These are phyloP conservation scores for Sarotherodon lohbergeri DNA, from an alignment of 2,113 vertebrate species.

Conservation along the genomic window DNA sequence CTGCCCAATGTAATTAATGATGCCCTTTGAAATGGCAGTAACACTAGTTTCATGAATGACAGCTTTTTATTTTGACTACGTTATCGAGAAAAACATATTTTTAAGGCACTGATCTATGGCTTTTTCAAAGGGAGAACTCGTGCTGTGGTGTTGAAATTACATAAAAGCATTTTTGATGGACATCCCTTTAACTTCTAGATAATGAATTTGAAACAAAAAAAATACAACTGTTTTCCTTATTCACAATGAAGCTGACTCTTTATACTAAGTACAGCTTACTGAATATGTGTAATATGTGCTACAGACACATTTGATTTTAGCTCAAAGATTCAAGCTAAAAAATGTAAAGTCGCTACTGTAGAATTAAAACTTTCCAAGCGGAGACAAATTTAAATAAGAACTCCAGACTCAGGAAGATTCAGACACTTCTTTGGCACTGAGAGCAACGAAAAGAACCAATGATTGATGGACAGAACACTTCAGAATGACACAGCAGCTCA, in stretches of 20 bases:
- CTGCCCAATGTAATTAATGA: neutral
- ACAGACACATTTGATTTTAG: neutral
- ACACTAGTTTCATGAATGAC: neutral
- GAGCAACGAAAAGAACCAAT: constrained; percentile 56
- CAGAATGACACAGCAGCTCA: constrained; percentile 68
- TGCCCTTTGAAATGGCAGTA: neutral
- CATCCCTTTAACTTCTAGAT: neutral
- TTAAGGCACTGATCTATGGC: neutral
- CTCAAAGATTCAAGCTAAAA: neutral
- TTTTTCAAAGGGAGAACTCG: neutral
- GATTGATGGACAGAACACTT: constrained; percentile 73
- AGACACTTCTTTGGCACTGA: neutral
- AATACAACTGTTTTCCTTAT: neutral
- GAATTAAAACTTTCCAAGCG: neutral
- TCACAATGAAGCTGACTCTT: neutral
- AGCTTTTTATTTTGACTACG: neutral
- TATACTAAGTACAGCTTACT: neutral
- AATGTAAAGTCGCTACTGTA: neutral
- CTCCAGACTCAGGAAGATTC: neutral
- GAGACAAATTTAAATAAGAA: neutral
- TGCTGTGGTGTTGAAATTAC: neutral
- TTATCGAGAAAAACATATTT: neutral
- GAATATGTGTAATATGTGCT: neutral
- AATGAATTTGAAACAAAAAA: neutral
- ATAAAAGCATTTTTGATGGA: neutral